Base-by-base conservation (phyloP, 2,888 invertebrate genomes). In the Drosophila helvetica region DNA sequence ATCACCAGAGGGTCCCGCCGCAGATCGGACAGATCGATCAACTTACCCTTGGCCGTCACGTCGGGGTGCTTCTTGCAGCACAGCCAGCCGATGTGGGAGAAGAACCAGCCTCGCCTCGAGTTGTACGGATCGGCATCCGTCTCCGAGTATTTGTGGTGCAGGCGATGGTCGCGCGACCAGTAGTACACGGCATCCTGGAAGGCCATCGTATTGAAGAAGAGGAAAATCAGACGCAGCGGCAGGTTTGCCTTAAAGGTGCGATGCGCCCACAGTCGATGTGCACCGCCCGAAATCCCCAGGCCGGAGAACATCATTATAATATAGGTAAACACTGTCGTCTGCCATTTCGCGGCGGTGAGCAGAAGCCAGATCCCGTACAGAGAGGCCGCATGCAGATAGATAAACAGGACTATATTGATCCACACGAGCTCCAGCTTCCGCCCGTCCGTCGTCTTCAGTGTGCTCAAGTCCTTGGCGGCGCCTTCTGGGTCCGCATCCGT, bases 261-360 rank as follows among this genome's bases (percentile, higher is more conserved):
- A 93, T 99, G 99, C 0, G 98, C 94, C 98, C 98, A 99, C 42
- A 98, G 94, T 80, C 99, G 94, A 92, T 99, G 99, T 1, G 98
- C 98, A 25, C 99, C 99, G 17, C 98, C 99, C n/a, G 99, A 99
- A 76, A 99, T 97, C 18, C 99, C 99, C 69, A 99, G 92, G 5
- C 96, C 98, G 7, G 96, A 95, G 76, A 94, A 56, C 10, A 19
- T 0, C 0, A 30, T 0, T 0, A 9, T 9, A 6, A 56, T 8
- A 10, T 7, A 6, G 0, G 42, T 42, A n/a, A 67, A 2, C 0
- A 12, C 0, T 0, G 96, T 96, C 95, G 97, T 97, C 75, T 93
- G 92, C 92, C 95, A 93, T 93, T 95, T 95, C 27, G 96, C 96
- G 7, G 95, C 95, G 57, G 95, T 94, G 42, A 96, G 91, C 88